phyloP scores from a whole-genome alignment of 2,797 vertebrate species.

The Microctenopoma stevenorrisi region DNA sequence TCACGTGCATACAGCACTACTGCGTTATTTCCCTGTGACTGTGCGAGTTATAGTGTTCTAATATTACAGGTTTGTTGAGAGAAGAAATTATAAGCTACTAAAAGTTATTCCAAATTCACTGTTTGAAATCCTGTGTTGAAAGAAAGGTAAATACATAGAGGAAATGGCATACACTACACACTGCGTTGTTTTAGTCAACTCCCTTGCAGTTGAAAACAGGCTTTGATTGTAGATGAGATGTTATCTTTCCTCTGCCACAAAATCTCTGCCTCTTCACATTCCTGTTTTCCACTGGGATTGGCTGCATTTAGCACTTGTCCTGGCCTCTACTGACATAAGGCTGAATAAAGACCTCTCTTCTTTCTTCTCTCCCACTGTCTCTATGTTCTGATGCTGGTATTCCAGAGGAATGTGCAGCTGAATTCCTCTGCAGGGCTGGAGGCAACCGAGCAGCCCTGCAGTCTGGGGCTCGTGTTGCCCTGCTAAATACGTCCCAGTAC shows the following conservation, averaged over 20 bases:
- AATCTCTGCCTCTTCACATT: constrained; percentile 59
- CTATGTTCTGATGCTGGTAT: constrained; percentile 59
- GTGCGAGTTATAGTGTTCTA: neutral
- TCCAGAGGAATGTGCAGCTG: constrained; percentile 72
- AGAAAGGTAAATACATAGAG: constrained; percentile 5
- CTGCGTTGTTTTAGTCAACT: constrained; percentile 6
- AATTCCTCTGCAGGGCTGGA: constrained; percentile 68
- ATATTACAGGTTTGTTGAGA: neutral
- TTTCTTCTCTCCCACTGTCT: constrained; percentile 38
- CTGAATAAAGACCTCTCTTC: constrained; percentile 46
- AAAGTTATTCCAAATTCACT: neutral
- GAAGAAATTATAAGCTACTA: neutral
- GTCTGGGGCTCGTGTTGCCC: constrained; percentile 35
- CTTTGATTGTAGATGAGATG: constrained; percentile 41
- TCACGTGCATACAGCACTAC: no score
- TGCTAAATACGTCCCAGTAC: constrained; percentile 36
- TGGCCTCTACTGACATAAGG: constrained; percentile 46
- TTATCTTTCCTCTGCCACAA: constrained; percentile 48
- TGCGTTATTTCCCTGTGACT: no score
- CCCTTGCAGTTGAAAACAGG: neutral
- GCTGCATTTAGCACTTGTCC: constrained; percentile 51
- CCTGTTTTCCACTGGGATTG: constrained; percentile 61
- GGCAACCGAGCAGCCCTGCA: constrained; percentile 21
- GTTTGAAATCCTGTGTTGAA: neutral
- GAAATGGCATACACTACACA: constrained; percentile 1